Evolutionary conservation across 2,888 invertebrate species (phyloP), one percentile per base, ranked within the genome.

Genomic region (Apamea epomidion): DNA sequence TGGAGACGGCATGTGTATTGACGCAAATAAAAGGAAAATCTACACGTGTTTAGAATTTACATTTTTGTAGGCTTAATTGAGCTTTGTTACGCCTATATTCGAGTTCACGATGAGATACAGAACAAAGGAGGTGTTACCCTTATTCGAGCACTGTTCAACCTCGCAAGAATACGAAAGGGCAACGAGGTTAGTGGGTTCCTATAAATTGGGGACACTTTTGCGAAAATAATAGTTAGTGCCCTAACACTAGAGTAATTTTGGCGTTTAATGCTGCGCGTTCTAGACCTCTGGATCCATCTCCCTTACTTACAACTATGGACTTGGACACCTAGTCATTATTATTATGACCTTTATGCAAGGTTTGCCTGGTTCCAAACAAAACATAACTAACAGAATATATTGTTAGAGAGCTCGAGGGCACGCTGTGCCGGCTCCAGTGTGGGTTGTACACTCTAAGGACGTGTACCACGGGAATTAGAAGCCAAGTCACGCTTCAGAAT

Each of bases 401-500:
- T 48, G 60, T n/a, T 29, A 51, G 58, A n/a, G 32, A 32, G 64
- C 76, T 83, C 18, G 60, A 51, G 54, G 60, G 65, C 60, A 45
- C 18, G 42, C 16, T 67, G 45, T 67, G n/a, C 32, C 54, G 67
- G 74, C 84, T 83, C 70, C 62, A 71, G 74, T 70, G 68, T 78
- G 25, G 65, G 29, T 71, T 37, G 65, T 75, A 60, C 42, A 74
- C 68, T 60, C 48, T 74, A 68, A 75, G 67, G 78, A 62, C 73
- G 12, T 58, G 37, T 81, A 85, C 85, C 87, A 74, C 78, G 81
- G 76, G 87, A 88, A 91, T 94, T 92, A 91, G 89, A 89, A 92
- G 74, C 85, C 94, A 85, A 91, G 92, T 93, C 95, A 95, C 94
- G 94, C 82, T 67, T 80, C 89, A 87, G 81, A 81, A 85, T 87